Conservation (phyloP, 2,797 vertebrate genomes). For the Chiloscyllium punctatum region DNA sequence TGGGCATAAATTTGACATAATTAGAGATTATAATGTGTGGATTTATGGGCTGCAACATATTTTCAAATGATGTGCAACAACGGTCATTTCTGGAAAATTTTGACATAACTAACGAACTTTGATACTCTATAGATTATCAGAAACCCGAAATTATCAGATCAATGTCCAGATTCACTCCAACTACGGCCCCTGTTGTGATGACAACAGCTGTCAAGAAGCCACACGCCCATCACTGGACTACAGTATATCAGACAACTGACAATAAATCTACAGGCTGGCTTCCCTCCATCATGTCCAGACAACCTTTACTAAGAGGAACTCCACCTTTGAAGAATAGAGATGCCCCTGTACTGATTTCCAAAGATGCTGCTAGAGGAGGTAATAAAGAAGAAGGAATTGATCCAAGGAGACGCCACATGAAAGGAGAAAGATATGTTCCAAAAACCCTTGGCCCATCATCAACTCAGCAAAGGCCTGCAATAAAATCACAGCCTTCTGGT, state of each 20-base stretch:
- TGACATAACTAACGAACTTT: neutral
- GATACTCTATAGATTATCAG: neutral
- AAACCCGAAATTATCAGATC: neutral
- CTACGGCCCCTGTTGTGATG: neutral
- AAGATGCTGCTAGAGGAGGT: constrained; percentile 41
- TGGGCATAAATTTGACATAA: neutral
- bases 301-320: neutral
- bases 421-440: constrained; percentile 42
- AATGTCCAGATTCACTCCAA: neutral
- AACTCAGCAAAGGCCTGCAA: constrained; percentile 45
- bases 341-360: too few species aligned
- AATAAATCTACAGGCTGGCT: neutral
- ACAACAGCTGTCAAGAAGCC: neutral
- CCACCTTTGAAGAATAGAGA: neutral
- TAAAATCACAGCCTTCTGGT: constrained; percentile 39
- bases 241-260: neutral
- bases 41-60: neutral
- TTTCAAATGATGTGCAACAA: neutral
- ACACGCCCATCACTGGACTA: neutral
- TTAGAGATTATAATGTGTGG: neutral
- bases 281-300: neutral
- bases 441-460: constrained; percentile 43
- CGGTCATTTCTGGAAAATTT: neutral
- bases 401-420: neutral
- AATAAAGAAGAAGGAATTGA: neutral